Conservation (phyloP, 1,140 invertebrate species). For the Drosophila insularis region DNA sequence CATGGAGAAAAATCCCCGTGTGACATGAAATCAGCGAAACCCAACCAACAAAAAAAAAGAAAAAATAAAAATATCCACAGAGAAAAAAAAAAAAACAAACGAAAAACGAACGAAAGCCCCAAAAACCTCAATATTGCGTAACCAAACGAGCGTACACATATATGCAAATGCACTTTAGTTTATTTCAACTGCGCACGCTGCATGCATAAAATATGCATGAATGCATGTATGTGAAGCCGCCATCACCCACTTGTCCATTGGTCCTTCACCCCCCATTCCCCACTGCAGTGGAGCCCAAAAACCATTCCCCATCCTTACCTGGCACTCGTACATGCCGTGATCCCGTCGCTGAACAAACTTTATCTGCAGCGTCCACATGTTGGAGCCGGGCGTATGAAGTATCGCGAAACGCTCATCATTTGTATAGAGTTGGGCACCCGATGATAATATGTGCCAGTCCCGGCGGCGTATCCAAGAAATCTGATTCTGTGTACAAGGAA, state of each 20-base stretch:
- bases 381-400: slow-evolving; percentile 85
- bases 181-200: slow-evolving; percentile 71
- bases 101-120: slow-evolving; percentile 27
- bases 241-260: slow-evolving; percentile 18
- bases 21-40: slow-evolving; percentile 56
- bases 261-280: not conserved
- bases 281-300: no score
- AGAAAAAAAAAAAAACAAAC: slow-evolving; percentile 18
- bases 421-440: slow-evolving; percentile 93
- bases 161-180: slow-evolving; percentile 78
- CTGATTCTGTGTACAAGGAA: slow-evolving; percentile 83
- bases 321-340: slow-evolving; percentile 97
- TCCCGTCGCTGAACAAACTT: slow-evolving; percentile 95
- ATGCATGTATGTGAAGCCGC: slow-evolving; percentile 18
- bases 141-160: slow-evolving; percentile 14
- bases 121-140: slow-evolving; percentile 61
- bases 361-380: slow-evolving; percentile 95
- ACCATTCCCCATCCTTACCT: slow-evolving; percentile 86
- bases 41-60: slow-evolving; percentile 15
- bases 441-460: slow-evolving; percentile 96
- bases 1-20: slow-evolving; percentile 62
- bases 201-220: slow-evolving; percentile 70
- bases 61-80: not conserved
- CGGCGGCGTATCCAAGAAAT: slow-evolving; percentile 94
- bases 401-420: slow-evolving; percentile 94